Base-by-base conservation (phyloP, 2,888 invertebrate species). In the Tinea pellionella region DNA sequence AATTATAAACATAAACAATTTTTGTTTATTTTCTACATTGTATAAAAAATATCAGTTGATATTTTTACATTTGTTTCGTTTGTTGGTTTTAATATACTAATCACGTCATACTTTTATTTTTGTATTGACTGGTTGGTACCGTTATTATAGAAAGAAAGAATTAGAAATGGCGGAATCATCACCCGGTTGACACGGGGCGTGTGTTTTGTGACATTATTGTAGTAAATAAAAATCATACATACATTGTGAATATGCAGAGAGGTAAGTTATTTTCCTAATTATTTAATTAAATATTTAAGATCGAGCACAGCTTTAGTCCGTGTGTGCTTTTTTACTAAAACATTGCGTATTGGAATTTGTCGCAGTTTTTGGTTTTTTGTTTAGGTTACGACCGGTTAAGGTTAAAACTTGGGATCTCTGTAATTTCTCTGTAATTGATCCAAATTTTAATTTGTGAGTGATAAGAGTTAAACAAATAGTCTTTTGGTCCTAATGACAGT, bases 151-250 rank as follows among this genome's bases (percentile, higher is more conserved):
- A 9, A 12, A n/a, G 9, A 37, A 37, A 37, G 47, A 47, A 15
- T 15, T 47, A 59, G 79, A 77, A 71, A 81, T 81, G 81, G 78
- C 81, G 69, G 74, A 75, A 69, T 70, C 78, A 70, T 78, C 80
- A 77, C 77, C 77, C 75, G 78, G 80, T 74, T 78, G 73, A 75
- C 66, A 61, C 63, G 68, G 61, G 65, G 68, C 68, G 6, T 71
- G 70, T 70, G 71, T 66, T 70, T 69, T 65, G 67, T 65, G 66
- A 65, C 67, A 66, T 68, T 67, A 67, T 65, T 65, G 62, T 64
- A 59, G 12, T 42, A 11, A 19, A 15, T 59, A 24, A 15, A 47
- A 15, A 2, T 47, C 4, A n/a, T 47, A 47, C 1, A 4, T 16
- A 47, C 47, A 47, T 47, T 47, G 47, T 47, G 47, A 47, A 15